Percentiles rank a stretch among this genome's conserved stretches.
These are phyloP conservation scores for Phymorhynchus buccinoides DNA, from an alignment of 1,140 invertebrate genomes.

Conservation along the genomic window DNA sequence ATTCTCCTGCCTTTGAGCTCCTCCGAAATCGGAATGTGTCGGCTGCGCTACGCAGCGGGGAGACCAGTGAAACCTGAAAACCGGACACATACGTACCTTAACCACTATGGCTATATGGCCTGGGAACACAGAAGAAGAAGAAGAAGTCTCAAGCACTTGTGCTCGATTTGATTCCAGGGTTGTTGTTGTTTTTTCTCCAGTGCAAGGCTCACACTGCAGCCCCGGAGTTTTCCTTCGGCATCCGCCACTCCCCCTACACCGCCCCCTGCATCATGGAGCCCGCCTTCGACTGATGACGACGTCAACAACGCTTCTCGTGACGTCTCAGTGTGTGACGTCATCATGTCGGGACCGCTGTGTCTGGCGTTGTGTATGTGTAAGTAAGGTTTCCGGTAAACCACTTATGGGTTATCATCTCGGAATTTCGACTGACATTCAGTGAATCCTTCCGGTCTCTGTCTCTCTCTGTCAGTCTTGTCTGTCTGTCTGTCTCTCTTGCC, in stretches of 20 bases:
- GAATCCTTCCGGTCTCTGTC: background rate
- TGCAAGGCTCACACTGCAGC: slow-evolving; percentile 46
- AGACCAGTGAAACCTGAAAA: no score
- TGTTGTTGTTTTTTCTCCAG: background rate
- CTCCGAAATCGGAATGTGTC: no score
- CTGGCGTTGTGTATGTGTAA: background rate
- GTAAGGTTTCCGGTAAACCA: background rate
- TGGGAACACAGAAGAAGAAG: no score
- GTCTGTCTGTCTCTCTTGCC: background rate
- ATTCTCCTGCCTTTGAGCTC: no score
- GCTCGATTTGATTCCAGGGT: no score
- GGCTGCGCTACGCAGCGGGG: no score
- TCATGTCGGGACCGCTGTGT: background rate
- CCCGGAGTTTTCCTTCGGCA: slow-evolving; percentile 86
- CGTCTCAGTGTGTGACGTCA: background rate
- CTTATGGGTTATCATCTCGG: background rate
- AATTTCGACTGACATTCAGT: background rate
- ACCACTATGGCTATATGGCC: no score
- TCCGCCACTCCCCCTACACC: slow-evolving; percentile 86
- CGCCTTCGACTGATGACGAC: background rate
- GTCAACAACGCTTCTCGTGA: no score
- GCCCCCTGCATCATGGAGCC: slow-evolving; percentile 68
- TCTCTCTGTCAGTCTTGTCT: no score
- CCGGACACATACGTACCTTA: no score
- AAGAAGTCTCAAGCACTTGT: no score